Evolutionary conservation across 2,888 invertebrate genomes (phyloP), one percentile per base, ranked within the genome.

Genomic region (Falcaria lacertinaria): DNA sequence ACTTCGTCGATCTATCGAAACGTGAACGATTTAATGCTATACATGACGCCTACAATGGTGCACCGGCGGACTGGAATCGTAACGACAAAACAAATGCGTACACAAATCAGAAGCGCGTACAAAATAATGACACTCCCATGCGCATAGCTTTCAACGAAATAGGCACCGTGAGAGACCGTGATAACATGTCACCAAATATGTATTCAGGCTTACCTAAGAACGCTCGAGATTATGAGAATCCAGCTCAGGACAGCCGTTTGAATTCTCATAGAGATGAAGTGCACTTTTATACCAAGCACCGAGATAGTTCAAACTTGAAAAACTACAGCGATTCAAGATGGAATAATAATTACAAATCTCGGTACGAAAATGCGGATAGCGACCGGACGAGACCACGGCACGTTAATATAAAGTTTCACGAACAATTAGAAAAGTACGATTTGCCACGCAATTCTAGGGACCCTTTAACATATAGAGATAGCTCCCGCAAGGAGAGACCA

Each of bases 321-420:
- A 4, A 36, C 7, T 39, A 22, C 6, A 17, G 36, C 25, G 11
- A 34, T 15, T 33, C 43, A 13, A n/a, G 33, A 28, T 37, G 19
- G 13, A 14, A 38, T 1, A 39, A 46, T 38, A 42, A 41, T 28
- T 7, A 34, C 45, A 28, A 40, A 39, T 15, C 39, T 15, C 8
- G 17, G 1, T 28, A 25, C 4, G 11, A 15, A 11, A 22, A 8
- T 8, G 19, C 14, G 8, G 41, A 41, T n/a, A 44, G 52, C 28
- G 45, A 46, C 2, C 41, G 42, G 2, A 39, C 41, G 33, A 51
- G 40, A 28, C 37, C 54, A 25, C 43, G 44, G 2, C 52, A 47
- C 7, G 46, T 43, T 25, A 25, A 44, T 4, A 50, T 58, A 41
- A 56, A 69, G 37, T 83, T 73, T 46, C 84, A 83, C 42, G 78